Conservation (phyloP, 2,113 vertebrate genomes). For the Andinoacara biseriatus region DNA sequence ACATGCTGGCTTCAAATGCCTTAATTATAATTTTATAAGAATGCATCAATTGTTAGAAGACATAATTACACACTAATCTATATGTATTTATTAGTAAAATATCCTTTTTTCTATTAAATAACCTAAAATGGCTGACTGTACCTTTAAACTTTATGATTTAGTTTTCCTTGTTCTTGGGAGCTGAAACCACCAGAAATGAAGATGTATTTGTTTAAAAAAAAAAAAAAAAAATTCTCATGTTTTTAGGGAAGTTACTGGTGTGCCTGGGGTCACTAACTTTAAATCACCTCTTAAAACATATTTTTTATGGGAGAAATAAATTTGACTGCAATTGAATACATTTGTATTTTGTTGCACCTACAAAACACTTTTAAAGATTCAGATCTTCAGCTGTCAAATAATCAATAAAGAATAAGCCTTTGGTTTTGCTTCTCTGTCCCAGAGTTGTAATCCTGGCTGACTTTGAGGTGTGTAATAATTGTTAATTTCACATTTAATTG, state of each 20-base stretch:
- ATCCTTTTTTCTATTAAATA: no score
- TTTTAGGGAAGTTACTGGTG: neutral
- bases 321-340: neutral
- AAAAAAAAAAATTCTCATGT: no score
- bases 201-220: neutral
- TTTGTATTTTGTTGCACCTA: neutral
- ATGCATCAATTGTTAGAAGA: no score
- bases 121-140: no score
- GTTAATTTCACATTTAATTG: neutral
- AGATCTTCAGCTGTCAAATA: neutral
- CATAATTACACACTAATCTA: no score
- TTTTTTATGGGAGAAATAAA: neutral
- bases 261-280: neutral
- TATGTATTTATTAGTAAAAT: no score
- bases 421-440: neutral
- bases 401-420: neutral
- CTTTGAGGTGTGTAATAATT: neutral
- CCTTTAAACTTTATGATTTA: neutral
- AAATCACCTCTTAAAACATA: neutral
- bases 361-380: neutral
- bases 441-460: neutral
- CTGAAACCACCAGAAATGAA: accelerated
- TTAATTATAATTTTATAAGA: no score
- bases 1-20: no score
- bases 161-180: neutral